phyloP scores from a whole-genome alignment of 2,113 vertebrate genomes.

The Galbula dea region DNA sequence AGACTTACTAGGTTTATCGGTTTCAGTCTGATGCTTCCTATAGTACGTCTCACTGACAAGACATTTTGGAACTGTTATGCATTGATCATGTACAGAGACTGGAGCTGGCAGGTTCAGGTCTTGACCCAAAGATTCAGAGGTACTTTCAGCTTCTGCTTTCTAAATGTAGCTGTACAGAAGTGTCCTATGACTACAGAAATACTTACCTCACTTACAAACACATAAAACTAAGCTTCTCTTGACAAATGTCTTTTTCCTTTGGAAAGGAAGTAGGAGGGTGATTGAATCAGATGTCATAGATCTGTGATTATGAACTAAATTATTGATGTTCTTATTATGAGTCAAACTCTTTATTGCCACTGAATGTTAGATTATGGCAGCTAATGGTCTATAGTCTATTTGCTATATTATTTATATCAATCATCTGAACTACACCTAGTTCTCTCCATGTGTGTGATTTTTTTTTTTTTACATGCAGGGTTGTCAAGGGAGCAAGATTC shows the following conservation, averaged over 20 bases:
- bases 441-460: not conserved
- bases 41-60: not conserved
- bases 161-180: not conserved
- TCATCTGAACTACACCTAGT: not conserved
- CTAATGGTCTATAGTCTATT: not conserved
- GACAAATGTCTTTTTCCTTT: not conserved
- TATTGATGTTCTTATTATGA: not conserved
- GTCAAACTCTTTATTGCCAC: not conserved
- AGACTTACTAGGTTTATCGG: not conserved
- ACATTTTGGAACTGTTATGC: not conserved
- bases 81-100: not conserved
- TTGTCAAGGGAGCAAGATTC: not conserved
- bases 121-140: not conserved
- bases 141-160: not conserved
- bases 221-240: not conserved
- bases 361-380: not conserved
- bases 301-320: not conserved
- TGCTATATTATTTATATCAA: constrained; percentile 3
- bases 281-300: not conserved
- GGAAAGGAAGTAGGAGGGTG: not conserved
- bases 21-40: not conserved
- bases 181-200: not conserved
- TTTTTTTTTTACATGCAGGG: not conserved
- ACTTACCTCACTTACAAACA: not conserved
- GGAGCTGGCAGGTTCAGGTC: not conserved